A percentile compares a stretch with the other conserved stretches of the same genome.
phyloP scores from a whole-genome alignment of 92 coral and sea anemone species.

The Actinernus sp. region DNA sequence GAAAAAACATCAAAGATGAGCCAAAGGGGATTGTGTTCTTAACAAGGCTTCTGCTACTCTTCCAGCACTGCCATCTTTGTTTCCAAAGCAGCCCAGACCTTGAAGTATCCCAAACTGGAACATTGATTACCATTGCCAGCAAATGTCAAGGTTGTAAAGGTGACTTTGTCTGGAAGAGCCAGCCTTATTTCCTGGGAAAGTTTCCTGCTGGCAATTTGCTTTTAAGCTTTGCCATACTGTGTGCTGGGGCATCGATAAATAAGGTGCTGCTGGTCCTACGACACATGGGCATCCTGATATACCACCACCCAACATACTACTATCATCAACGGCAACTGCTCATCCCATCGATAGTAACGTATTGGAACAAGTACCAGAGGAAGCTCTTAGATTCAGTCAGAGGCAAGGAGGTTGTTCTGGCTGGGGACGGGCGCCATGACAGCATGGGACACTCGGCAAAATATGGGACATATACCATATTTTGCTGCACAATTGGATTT shows the following conservation, averaged over 20 bases:
- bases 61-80: slow-evolving; percentile 68
- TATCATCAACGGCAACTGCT: slow-evolving; percentile 65
- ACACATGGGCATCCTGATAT: slow-evolving; percentile 56
- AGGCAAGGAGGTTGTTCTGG: slow-evolving; percentile 50
- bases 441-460: slow-evolving; percentile 73
- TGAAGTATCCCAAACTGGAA: slow-evolving; percentile 52
- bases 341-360: slow-evolving; percentile 45
- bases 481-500: slow-evolving; percentile 49
- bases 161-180: slow-evolving; percentile 54
- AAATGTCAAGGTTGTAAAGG: slow-evolving; percentile 44
- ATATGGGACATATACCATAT: no score
- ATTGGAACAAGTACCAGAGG: slow-evolving; percentile 51
- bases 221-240: slow-evolving; percentile 58
- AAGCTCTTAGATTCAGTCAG: slow-evolving; percentile 18
- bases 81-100: slow-evolving; percentile 45
- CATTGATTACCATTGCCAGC: slow-evolving; percentile 39
- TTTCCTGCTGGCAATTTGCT: slow-evolving; percentile 59
- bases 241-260: slow-evolving; percentile 69
- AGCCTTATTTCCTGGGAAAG: slow-evolving; percentile 56
- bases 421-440: slow-evolving; percentile 75
- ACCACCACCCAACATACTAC: slow-evolving; percentile 45
- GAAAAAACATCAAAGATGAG: slow-evolving; percentile 55
- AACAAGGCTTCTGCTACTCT: slow-evolving; percentile 40
- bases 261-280: slow-evolving; percentile 56
- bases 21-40: slow-evolving; percentile 74